A percentile compares a stretch with the other conserved stretches of the same genome.
These are phyloP conservation scores for Heterotis niloticus DNA, from an alignment of 2,113 vertebrate species.

Conservation along the genomic window DNA sequence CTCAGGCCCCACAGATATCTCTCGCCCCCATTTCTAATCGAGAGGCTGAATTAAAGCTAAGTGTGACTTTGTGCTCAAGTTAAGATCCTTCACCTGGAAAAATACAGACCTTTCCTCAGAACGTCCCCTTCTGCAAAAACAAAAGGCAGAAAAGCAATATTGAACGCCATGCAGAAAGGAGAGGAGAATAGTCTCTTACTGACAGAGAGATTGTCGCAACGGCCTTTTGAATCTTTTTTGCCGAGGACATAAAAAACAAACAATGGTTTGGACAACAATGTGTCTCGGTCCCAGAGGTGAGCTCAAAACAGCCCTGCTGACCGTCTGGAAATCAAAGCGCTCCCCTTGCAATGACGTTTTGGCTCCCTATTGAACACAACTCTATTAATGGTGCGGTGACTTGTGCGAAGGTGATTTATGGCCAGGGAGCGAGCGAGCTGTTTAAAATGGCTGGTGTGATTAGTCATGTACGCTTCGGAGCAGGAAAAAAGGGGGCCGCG, in stretches of 20 bases:
- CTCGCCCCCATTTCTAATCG: background rate
- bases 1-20: background rate
- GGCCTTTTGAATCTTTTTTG: slow-evolving; percentile 35
- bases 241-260: slow-evolving; percentile 50
- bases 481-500: slow-evolving; percentile 40
- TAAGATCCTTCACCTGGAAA: background rate
- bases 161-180: background rate
- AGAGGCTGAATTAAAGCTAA: background rate
- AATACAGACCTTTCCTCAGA: background rate
- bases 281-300: slow-evolving; percentile 45
- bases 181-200: background rate
- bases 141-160: slow-evolving; percentile 4
- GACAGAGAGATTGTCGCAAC: background rate
- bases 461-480: slow-evolving; percentile 68
- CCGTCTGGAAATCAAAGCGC: slow-evolving; percentile 53
- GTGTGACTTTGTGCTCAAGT: slow-evolving; percentile 1
- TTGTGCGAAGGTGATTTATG: slow-evolving; percentile 69
- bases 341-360: slow-evolving; percentile 48
- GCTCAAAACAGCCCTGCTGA: slow-evolving; percentile 54
- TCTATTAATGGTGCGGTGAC: slow-evolving; percentile 65
- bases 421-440: slow-evolving; percentile 63
- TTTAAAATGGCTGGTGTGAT: slow-evolving; percentile 72
- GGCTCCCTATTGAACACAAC: slow-evolving; percentile 50
- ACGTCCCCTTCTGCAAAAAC: background rate
- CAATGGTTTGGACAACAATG: slow-evolving; percentile 46